Base-by-base conservation (phyloP, 2,797 vertebrate species). In the Melanotaenia maccullochi region DNA sequence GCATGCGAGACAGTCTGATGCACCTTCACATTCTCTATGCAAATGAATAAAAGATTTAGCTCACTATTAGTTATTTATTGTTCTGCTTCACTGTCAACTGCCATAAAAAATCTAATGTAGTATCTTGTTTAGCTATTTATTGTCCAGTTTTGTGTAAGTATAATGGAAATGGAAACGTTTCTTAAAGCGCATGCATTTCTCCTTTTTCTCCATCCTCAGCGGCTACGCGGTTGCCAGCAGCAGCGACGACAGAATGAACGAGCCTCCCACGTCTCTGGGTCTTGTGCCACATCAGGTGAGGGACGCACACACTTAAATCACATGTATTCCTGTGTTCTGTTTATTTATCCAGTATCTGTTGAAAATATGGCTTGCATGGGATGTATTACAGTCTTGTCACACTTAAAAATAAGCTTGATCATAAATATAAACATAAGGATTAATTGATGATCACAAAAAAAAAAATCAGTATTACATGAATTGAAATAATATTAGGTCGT, bases 171-270 rank as follows among this genome's bases (percentile, higher is more conserved):
- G 13, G 13, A 20, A 38, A 20, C 22, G n/a, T 54, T 6, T 36
- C 6, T 40, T 6, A 40, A 20, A 14, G 1, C 2, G 25, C 1
- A 35, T 51, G 20, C 13, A 62, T 24, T 2, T 24, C 0, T 49
- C 8, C 3, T 1, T 52, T 9, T 66, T 73, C 63, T 73, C 20
- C 32, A 24, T 59, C 36, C 59, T 14, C 92, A 99, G 98, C 70
- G 98, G 98, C 75, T 98, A 99, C 1, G 97, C 97, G 52, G 93
- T 99, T 66, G 98, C 98, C 82, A 99, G 97, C 90, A 98, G 97
- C 93, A 99, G 97, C 73, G 97, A 99, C 12, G 98, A 99, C 85
- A 94, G 98, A 81, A 98, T 99, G 97, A 99, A 98, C 25, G 97
- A 99, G 67, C 98, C 98, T 16, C 98, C 98, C 28, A 99, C 98